Percentiles rank a stretch among this genome's conserved stretches.
phyloP scores from a whole-genome alignment of 30 jellyfish, hydroid and myxozoan species.

The Catostylus mosaicus region DNA sequence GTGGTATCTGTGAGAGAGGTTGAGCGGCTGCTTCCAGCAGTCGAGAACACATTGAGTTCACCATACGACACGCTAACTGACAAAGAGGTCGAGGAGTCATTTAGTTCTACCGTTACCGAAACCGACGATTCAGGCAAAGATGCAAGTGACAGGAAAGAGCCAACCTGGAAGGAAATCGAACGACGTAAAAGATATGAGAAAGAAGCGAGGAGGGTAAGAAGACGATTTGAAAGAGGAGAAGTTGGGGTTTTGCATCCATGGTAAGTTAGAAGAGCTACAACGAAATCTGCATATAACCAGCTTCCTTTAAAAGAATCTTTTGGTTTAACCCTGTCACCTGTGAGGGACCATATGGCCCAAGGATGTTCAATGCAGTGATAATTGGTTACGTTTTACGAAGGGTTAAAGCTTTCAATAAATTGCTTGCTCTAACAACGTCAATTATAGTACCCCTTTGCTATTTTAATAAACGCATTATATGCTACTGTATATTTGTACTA shows the following conservation, averaged over 20 bases:
- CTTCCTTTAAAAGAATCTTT: no score
- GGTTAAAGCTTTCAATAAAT: no score
- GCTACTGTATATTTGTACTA: no score
- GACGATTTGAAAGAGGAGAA: conserved; percentile 87
- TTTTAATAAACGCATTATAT: no score
- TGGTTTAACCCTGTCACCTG: no score
- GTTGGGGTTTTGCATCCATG: conserved; percentile 85
- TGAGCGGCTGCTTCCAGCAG: conserved; percentile 38
- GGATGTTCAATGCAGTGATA: no score
- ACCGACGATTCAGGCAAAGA: conserved; percentile 26
- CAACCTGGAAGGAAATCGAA: conserved; percentile 93
- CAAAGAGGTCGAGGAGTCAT: conserved; percentile 86
- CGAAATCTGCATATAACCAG: no score
- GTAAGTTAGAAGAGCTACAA: conserved; percentile 57
- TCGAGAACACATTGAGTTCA: conserved; percentile 39
- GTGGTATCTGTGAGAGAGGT: conserved; percentile 30
- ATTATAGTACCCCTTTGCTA: no score
- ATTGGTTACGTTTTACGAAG: no score
- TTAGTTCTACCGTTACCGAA: conserved; percentile 38
- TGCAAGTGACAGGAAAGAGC: conserved; percentile 37
- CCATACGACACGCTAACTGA: conserved; percentile 77
- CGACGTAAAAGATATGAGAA: conserved; percentile 76
- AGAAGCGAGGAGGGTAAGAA: conserved; percentile 58
- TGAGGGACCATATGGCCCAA: no score
- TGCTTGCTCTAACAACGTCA: no score